Percentiles rank a stretch among this genome's conserved stretches.
These are phyloP conservation scores for Festucalex cinctus DNA, from an alignment of 2,113 vertebrate genomes.

Conservation along the genomic window DNA sequence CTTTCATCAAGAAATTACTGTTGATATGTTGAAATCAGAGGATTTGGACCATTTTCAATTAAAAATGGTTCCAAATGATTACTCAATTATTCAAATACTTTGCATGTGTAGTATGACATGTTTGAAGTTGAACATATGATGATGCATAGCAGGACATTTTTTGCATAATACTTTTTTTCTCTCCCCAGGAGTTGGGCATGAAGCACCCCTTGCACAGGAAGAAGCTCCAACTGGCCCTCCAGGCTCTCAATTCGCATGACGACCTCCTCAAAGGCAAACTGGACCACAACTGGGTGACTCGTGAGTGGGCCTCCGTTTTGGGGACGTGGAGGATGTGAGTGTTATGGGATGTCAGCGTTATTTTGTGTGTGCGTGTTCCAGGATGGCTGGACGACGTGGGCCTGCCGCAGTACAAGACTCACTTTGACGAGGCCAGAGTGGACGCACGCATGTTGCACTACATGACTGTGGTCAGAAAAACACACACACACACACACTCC, in stretches of 20 bases:
- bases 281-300: constrained; percentile 96
- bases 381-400: constrained; percentile 98
- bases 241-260: constrained; percentile 84
- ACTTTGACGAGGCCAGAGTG: constrained; percentile 93
- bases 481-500: no score
- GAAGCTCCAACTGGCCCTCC: constrained; percentile 92
- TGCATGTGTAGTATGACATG: no score
- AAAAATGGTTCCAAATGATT: no score
- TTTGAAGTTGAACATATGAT: no score
- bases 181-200: constrained; percentile 86
- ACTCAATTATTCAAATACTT: no score
- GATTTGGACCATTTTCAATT: no score
- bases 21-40: no score
- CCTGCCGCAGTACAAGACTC: constrained; percentile 94
- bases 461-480: constrained; percentile 85
- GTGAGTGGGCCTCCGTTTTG: constrained; percentile 69
- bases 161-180: neutral
- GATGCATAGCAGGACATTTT: no score
- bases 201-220: constrained; percentile 89
- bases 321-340: no score
- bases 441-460: constrained; percentile 93
- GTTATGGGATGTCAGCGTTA: neutral
- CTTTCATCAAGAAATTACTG: no score
- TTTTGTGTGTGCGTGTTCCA: constrained; percentile 40
- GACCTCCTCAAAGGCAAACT: constrained; percentile 85